These are phyloP conservation scores for Zoanthus solanderi DNA, from an alignment of 92 coral and sea anemone species.

Conservation along the genomic window DNA sequence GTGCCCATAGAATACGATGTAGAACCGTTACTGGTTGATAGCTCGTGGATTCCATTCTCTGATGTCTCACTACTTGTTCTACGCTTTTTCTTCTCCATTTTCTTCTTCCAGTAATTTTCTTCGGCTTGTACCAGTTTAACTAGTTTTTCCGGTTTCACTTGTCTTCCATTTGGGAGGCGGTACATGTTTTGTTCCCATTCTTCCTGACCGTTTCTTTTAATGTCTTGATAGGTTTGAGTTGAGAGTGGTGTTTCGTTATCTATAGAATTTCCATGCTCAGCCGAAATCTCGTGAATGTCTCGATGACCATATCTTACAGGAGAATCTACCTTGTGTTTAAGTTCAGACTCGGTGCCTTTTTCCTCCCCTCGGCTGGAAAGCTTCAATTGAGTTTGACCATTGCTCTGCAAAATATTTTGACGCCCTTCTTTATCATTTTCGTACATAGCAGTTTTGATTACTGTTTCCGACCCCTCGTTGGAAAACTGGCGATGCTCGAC, in stretches of 20 bases:
- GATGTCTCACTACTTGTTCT: constrained; percentile 18
- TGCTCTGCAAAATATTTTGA: neutral
- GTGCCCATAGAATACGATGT: neutral
- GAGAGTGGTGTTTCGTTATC: neutral
- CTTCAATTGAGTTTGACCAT: neutral
- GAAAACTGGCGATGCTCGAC: neutral
- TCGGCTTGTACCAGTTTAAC: constrained; percentile 57
- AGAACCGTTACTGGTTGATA: neutral
- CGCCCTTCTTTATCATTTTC: neutral
- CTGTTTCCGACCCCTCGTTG: neutral
- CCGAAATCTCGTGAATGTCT: neutral
- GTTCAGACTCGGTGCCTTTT: neutral
- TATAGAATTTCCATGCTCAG: neutral
- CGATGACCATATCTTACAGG: neutral
- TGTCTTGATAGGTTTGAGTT: constrained; percentile 16
- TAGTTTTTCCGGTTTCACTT: constrained; percentile 45
- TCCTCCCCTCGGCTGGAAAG: neutral
- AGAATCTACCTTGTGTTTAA: neutral
- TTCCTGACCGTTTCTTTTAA: neutral
- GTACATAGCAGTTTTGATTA: neutral
- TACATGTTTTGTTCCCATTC: constrained; percentile 40
- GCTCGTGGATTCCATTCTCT: constrained; percentile 14
- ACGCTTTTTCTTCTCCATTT: constrained; percentile 30
- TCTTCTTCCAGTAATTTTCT: constrained; percentile 62
- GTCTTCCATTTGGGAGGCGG: constrained; percentile 46